Evolutionary conservation across 2,113 vertebrate species (phyloP), one percentile per base, ranked within the genome.

Genomic region (Oreotragus oreotragus): DNA sequence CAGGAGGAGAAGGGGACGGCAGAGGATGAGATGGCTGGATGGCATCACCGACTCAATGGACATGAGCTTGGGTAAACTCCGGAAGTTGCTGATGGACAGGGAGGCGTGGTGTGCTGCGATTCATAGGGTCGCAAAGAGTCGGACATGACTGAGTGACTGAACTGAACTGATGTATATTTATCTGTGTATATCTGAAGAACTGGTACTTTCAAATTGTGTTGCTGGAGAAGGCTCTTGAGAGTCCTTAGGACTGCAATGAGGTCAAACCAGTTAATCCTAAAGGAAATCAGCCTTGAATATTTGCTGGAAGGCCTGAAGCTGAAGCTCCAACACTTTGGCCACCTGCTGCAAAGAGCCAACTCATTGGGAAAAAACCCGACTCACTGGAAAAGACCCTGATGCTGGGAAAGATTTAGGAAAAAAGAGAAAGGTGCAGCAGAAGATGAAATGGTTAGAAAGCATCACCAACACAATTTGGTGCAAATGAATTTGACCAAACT

Each of bases 351-450:
- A 12, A 39, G 10, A 73, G 36, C 66, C 36, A 39, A 25, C 66
- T 39, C 19, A 2, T 13, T 39, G 33, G n/a, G 36, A 6, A 39
- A 73, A 73, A 39, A 25, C 10, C 21, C 0, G 0, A 13, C 36
- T 39, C 66, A 23, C 6, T 73, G 36, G 66, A 25, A 73, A 73
- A 73, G 36, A 73, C 36, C 17, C 19, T 25, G 36, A 25, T 73
- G 36, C 36, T 25, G 21, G 19, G 36, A 39, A 25, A 73, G 5
- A 39, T 73, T 73, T 36, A 39, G 36, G 66, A 7, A 21, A 73
- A 36, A 73, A 6, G 21, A 25, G 19, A 39, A 39, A 73, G 66
- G 19, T 39, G 10, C 16, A 66, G 66, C 5, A 25, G 21, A 73
- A 4, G n/a, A 39, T 73, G 13, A 73, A 2, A 39, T 25, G 66